Percentiles rank a stretch among this genome's conserved stretches.
Conservation (phyloP, 1,140 invertebrate species). For the Pissodes strobi region DNA sequence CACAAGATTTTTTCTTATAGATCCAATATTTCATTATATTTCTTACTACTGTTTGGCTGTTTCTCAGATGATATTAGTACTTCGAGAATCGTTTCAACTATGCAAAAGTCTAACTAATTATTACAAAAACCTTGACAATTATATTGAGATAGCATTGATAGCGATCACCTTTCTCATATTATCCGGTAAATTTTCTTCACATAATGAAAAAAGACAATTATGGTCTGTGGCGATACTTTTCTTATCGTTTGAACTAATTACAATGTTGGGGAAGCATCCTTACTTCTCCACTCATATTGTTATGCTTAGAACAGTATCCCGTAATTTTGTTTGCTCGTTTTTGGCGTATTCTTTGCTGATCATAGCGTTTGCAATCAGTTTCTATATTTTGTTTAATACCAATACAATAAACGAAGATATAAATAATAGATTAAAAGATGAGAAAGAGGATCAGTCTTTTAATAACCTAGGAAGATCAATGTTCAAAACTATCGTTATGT, state of each 20-base stretch:
- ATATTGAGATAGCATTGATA: slow-evolving; percentile 69
- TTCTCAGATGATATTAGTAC: slow-evolving; percentile 61
- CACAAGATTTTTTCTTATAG: neutral
- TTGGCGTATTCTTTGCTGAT: slow-evolving; percentile 78
- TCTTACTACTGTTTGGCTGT: slow-evolving; percentile 51
- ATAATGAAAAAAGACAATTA: slow-evolving; percentile 60
- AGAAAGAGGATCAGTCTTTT: slow-evolving; percentile 63
- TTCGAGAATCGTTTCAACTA: slow-evolving; percentile 72
- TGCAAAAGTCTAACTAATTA: slow-evolving; percentile 66
- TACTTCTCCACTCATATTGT: slow-evolving; percentile 74
- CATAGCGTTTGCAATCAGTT: slow-evolving; percentile 77
- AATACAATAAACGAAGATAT: slow-evolving; percentile 55
- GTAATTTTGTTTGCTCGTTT: slow-evolving; percentile 77
- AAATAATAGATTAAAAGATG: slow-evolving; percentile 55
- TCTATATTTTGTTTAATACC: slow-evolving; percentile 70
- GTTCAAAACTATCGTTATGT: slow-evolving; percentile 81
- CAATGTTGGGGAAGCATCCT: slow-evolving; percentile 75
- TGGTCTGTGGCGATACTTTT: slow-evolving; percentile 71
- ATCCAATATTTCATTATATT: neutral
- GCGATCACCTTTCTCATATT: slow-evolving; percentile 61
- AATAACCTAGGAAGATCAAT: slow-evolving; percentile 66
- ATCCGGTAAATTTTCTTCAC: slow-evolving; percentile 55
- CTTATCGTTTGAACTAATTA: slow-evolving; percentile 72
- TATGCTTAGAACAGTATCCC: slow-evolving; percentile 75
- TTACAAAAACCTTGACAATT: slow-evolving; percentile 69